These are phyloP conservation scores for Brienomyrus longianalis DNA, from an alignment of 2,113 vertebrate species.

Conservation along the genomic window DNA sequence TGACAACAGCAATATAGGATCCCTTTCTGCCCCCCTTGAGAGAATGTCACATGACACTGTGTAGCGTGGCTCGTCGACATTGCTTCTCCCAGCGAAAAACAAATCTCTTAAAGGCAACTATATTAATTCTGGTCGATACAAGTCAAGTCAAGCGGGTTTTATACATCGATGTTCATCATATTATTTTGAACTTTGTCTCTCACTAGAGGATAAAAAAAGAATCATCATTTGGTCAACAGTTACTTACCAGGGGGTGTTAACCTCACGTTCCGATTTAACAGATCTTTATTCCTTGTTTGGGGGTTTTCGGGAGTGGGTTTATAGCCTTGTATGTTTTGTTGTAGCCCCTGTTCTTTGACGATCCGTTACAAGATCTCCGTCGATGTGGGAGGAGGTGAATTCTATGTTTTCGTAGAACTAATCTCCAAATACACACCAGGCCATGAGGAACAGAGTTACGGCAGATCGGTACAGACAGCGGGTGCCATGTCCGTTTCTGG, in stretches of 20 bases:
- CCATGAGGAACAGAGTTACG: background rate
- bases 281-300: background rate
- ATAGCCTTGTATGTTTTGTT: background rate
- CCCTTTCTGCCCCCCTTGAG: slow-evolving; percentile 52
- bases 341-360: background rate
- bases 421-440: background rate
- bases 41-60: slow-evolving; percentile 27
- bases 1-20: slow-evolving; percentile 59
- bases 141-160: background rate
- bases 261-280: background rate
- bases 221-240: background rate
- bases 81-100: background rate
- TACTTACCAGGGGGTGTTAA: background rate
- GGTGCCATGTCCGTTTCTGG: background rate
- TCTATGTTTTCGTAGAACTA: background rate
- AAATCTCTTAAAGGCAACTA: background rate
- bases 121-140: background rate
- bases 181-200: background rate
- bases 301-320: background rate
- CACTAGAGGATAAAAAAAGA: background rate
- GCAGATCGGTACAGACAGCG: background rate
- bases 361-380: background rate
- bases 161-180: background rate
- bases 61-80: background rate
- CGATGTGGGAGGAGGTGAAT: background rate